Base-by-base conservation (phyloP, 2,888 invertebrate species). In the Pyrgus malvae region DNA sequence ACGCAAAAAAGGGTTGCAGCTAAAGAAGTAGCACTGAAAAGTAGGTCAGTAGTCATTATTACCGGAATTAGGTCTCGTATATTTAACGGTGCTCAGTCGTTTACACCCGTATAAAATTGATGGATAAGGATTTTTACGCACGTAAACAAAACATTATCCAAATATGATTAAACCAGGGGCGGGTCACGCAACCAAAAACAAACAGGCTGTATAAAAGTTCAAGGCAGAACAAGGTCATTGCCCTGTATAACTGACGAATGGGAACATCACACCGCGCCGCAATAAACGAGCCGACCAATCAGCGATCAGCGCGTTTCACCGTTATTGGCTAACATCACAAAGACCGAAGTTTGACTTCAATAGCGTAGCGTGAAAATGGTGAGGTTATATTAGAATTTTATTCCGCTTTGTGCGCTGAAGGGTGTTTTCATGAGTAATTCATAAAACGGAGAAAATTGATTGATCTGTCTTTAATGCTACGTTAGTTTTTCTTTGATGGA, bases 201-300 rank as follows among this genome's bases (percentile, higher is more conserved):
- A 53, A 46, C 38, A 46, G 3, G 11, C 35, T 37, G 45, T 46
- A 46, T 31, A 53, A 51, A 25, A 63, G 65, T 66, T 68, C 68
- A 67, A 62, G 63, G 64, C 58, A 46, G 37, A 42, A 37, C 27
- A 38, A 64, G 68, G 64, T 60, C 58, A 23, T 50, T 40, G 63
- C 45, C 62, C 65, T 46, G 25, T 27, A 38, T 46, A 56, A 53
- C 55, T 46, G 29, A 51, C 68, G 67, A 67, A 66, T 67, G 48
- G 46, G 57, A 45, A 29, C 23, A 48, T 49, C 42, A 55, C 45
- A 57, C 44, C 51, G 57, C 44, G 56, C 48, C 61, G 60, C 56
- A 57, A 61, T 62, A 63, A 66, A 55, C 60, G 48, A 62, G 54
- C 42, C 61, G 54, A 57, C 71, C 68, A 70, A 73, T 70, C 64